Evolutionary conservation across 2,797 vertebrate genomes (phyloP).

Genomic region (Rhinogobio ventralis): DNA sequence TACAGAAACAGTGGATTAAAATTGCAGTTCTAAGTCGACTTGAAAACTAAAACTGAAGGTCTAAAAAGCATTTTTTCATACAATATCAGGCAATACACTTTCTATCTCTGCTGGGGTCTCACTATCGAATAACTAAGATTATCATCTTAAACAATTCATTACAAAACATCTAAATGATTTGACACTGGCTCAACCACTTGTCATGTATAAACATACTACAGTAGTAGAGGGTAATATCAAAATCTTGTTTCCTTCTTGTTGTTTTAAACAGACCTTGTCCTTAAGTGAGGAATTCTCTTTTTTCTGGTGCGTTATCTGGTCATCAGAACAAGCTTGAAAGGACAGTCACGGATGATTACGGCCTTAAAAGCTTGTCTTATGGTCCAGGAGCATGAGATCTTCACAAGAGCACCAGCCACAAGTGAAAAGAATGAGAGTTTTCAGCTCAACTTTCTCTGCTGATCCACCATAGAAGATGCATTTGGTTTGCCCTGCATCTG

Average conservation of each 20-base stretch:
- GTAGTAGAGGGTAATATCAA: background rate
- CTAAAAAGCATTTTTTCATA: background rate
- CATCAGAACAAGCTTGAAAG: slow-evolving; percentile 78
- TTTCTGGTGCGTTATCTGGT: slow-evolving; percentile 74
- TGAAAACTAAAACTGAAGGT: slow-evolving; percentile 38
- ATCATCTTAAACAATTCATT: background rate
- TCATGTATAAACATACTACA: background rate
- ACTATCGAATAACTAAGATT: background rate
- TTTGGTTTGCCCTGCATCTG: slow-evolving; percentile 77
- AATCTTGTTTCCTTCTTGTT: background rate
- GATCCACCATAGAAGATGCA: slow-evolving; percentile 82
- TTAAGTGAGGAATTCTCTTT: slow-evolving; percentile 60
- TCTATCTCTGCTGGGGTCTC: background rate
- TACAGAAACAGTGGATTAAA: slow-evolving; percentile 56
- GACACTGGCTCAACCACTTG: background rate
- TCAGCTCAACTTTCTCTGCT: slow-evolving; percentile 76
- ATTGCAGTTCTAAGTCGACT: background rate
- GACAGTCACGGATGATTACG: slow-evolving; percentile 80
- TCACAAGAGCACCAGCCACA: slow-evolving; percentile 76
- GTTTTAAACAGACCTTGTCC: slow-evolving; percentile 15
- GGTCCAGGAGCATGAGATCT: slow-evolving; percentile 79
- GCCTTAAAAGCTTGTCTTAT: slow-evolving; percentile 76
- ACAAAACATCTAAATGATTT: background rate
- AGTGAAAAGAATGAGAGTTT: slow-evolving; percentile 78
- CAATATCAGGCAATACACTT: background rate